A percentile compares a stretch with the other conserved stretches of the same genome.
Conservation (phyloP, 2,797 vertebrate species). For the Kryptolebias ocellatus region DNA sequence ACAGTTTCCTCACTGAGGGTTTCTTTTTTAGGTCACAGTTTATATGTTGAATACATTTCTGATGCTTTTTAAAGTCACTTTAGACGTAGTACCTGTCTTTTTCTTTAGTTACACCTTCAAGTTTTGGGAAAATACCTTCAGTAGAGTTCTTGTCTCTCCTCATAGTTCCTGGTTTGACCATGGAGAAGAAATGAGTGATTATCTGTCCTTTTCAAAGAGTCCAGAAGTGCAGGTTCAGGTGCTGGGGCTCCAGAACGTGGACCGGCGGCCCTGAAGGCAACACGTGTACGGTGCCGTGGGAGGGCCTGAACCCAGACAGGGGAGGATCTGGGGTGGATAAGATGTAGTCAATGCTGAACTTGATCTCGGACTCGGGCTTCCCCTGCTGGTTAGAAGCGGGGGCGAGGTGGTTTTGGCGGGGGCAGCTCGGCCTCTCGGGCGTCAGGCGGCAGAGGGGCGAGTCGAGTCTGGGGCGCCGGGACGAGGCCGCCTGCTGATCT, state of each 20-base stretch:
- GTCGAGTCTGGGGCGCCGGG: constrained; percentile 70
- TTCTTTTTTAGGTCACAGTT: constrained; percentile 26
- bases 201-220: constrained; percentile 78
- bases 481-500: constrained; percentile 54
- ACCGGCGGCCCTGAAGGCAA: constrained; percentile 74
- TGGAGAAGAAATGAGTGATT: constrained; percentile 4
- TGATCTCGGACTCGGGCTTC: constrained; percentile 91
- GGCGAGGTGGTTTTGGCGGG: constrained; percentile 50
- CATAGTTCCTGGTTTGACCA: constrained; percentile 36
- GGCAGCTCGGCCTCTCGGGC: constrained; percentile 67
- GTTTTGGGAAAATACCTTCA: constrained; percentile 31
- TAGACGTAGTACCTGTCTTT: constrained; percentile 39
- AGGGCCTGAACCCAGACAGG: constrained; percentile 79
- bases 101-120: constrained; percentile 37
- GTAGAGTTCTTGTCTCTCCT: constrained; percentile 35
- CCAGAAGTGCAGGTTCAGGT: constrained; percentile 89
- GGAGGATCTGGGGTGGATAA: constrained; percentile 91
- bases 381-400: constrained; percentile 62
- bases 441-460: constrained; percentile 78
- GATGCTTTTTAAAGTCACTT: constrained; percentile 2
- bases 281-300: constrained; percentile 62
- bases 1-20: constrained; percentile 14
- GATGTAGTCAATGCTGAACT: constrained; percentile 99
- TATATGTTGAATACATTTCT: constrained; percentile 26
- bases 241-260: constrained; percentile 83